Percentiles rank a stretch among this genome's conserved stretches.
These are phyloP conservation scores for Scyliorhinus canicula DNA, from an alignment of 2,797 vertebrate species.

Conservation along the genomic window DNA sequence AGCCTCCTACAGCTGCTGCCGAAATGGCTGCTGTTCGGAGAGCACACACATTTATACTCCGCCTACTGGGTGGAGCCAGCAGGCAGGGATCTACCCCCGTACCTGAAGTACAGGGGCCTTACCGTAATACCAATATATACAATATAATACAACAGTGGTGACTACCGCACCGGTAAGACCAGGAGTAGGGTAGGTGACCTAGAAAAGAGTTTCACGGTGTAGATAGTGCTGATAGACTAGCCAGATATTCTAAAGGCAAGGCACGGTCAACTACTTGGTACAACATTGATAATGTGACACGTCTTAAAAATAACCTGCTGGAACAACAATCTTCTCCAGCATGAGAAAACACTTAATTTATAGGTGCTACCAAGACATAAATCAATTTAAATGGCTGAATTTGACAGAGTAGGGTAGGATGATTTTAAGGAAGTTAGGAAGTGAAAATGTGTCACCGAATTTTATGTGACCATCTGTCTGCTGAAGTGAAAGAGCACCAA, in stretches of 20 bases:
- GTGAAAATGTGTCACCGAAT: background rate
- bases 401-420: background rate
- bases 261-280: background rate
- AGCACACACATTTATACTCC: too few species aligned
- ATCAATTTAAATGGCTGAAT: background rate
- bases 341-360: background rate
- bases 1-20: too few species aligned
- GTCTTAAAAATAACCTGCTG: background rate
- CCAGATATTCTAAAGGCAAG: background rate
- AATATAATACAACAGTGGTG: too few species aligned
- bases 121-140: too few species aligned
- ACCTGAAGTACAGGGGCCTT: too few species aligned
- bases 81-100: too few species aligned
- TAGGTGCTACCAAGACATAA: background rate
- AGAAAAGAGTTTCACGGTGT: background rate
- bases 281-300: background rate
- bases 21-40: too few species aligned
- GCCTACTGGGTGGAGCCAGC: too few species aligned
- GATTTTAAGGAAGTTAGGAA: background rate
- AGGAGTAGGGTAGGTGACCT: background rate
- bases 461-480: background rate
- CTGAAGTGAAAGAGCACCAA: background rate
- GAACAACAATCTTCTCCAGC: background rate
- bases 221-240: background rate
- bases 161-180: too few species aligned